Evolutionary conservation across 2,888 invertebrate species (phyloP).

Genomic region (Baronia brevicornis): DNA sequence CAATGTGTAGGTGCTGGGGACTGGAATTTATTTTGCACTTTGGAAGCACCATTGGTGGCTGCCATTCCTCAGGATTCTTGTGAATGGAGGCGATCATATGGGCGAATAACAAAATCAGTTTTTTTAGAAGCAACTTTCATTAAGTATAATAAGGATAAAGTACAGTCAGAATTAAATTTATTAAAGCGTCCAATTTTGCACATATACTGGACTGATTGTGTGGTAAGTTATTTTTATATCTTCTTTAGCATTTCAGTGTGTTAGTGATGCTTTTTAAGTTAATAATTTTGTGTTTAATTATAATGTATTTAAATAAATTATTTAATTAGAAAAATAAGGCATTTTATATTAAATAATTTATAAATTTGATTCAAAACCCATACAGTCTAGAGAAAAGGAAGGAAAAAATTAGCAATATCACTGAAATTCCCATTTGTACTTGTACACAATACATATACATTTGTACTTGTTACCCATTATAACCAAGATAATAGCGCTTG

Average conservation of each 20-base stretch:
- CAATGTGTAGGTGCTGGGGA: constrained; percentile 93
- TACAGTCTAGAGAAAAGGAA: too few species aligned
- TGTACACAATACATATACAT: too few species aligned
- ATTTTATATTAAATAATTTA: too few species aligned
- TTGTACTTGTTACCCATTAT: too few species aligned
- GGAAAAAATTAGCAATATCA: too few species aligned
- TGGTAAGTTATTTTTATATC: constrained; percentile 74
- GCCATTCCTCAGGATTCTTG: constrained; percentile 90
- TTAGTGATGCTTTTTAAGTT: not conserved
- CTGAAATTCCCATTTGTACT: too few species aligned
- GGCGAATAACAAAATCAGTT: constrained; percentile 89
- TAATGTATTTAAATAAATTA: too few species aligned
- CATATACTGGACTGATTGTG: constrained; percentile 96
- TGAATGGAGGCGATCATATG: constrained; percentile 94
- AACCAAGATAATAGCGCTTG: too few species aligned
- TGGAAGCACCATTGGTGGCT: constrained; percentile 85
- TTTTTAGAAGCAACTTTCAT: constrained; percentile 88
- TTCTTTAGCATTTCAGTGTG: not conserved
- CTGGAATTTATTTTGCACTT: constrained; percentile 86
- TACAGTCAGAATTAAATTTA: constrained; percentile 86
- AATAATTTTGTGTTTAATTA: too few species aligned
- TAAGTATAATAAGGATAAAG: constrained; percentile 83
- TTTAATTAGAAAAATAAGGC: too few species aligned
- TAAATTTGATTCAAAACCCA: too few species aligned
- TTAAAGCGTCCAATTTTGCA: constrained; percentile 93